Base-by-base conservation (phyloP, 2,113 vertebrate species). In the Lichenostomus cassidix region DNA sequence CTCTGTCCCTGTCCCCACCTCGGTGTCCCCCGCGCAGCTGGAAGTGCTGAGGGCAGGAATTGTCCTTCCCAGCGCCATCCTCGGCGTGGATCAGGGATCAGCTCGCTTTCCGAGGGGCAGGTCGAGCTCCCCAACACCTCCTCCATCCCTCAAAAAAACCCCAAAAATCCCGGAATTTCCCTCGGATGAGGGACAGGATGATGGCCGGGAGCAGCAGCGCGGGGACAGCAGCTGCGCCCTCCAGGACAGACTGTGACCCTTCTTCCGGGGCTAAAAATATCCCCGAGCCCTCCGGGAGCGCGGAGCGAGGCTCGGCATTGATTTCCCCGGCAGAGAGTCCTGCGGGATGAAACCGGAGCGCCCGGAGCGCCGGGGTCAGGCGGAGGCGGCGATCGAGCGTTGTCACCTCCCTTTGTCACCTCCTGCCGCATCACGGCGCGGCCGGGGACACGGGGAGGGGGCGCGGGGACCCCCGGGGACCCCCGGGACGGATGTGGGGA, bases 331-430 rank as follows among this genome's bases (percentile, higher is more conserved):
- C 84, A 62, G 75, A 71, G 41, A 42, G 37, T 84, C 83, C 83
- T 58, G 39, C 15, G 11, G 92, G 89, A 28, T 76, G 97, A 96
- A 95, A 95, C 79, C 23, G 0, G 91, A 95, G 90, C 86, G 58
- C 27, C 2, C 35, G 85, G 49, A 85, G 91, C 50, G 22, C 53
- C 19, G 16, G 90, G 96, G 87, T 75, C 86, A 41, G 71, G 24
- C 46, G 28, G 76, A 92, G 94, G 83, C 97, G 92, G 93, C 94
- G 20, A 35, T 70, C 50, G 14, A 12, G 69, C 15, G 49, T 14
- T 44, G 44, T 44, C 44, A 44, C 44, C 44, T 44, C 44, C 44
- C 42, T 9, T 42, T 44, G 44, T 44, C 44, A 44, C 44, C 44
- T 44, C 44, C 44, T 44, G 44, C 22, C 22, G 2, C 65, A 69